Conservation (phyloP, 2,113 vertebrate species). For the Aviceda subcristata region DNA sequence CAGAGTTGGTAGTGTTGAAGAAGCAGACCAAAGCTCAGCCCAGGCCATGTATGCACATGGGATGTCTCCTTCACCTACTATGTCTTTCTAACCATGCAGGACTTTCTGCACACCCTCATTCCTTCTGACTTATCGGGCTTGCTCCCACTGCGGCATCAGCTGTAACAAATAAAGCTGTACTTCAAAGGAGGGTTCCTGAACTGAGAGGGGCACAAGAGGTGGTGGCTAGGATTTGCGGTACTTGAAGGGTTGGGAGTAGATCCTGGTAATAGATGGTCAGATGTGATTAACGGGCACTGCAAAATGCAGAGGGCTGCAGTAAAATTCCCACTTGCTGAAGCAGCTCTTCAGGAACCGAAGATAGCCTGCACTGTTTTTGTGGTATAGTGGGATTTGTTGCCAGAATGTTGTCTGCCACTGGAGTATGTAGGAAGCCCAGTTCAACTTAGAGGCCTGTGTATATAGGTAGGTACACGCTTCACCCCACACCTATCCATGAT, state of each 20-base stretch:
- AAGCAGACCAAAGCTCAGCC: background rate
- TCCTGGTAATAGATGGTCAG: background rate
- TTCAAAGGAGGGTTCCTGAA: background rate
- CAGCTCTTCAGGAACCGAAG: background rate
- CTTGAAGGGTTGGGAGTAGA: background rate
- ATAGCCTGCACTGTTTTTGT: rapidly evolving
- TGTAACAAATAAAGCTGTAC: background rate
- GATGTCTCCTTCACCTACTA: background rate
- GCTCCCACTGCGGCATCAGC: background rate
- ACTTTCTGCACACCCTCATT: background rate
- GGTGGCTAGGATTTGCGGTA: background rate
- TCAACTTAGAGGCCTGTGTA: background rate
- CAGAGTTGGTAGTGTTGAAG: background rate
- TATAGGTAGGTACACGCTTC: background rate
- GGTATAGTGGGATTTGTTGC: background rate
- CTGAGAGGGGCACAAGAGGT: background rate
- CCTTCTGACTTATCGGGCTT: background rate
- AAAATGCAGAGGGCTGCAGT: background rate
- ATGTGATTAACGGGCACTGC: background rate
- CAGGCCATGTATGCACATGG: background rate
- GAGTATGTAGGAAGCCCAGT: background rate
- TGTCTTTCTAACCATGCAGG: background rate
- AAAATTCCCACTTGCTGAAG: background rate
- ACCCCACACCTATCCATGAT: rapidly evolving
- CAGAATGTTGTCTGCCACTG: background rate